These are phyloP conservation scores for Dufourea novaeangliae DNA, from an alignment of 1,140 invertebrate species.

Conservation along the genomic window DNA sequence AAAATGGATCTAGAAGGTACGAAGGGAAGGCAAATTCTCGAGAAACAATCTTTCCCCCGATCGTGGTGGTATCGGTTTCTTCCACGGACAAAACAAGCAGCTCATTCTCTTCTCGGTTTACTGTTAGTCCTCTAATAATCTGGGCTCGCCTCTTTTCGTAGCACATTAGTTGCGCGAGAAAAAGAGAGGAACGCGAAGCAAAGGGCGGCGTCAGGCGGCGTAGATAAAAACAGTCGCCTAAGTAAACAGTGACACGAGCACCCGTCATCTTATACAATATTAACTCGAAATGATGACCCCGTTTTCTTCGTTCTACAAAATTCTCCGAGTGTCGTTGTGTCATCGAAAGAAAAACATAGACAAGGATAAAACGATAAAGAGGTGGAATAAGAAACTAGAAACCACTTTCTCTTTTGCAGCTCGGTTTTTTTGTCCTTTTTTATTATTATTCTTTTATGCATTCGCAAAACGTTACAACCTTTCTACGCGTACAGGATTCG, in stretches of 20 bases:
- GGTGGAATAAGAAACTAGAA: neutral
- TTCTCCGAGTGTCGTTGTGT: no score
- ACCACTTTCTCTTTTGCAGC: slow-evolving; percentile 1
- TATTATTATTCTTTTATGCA: slow-evolving; percentile 66
- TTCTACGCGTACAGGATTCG: slow-evolving; percentile 72
- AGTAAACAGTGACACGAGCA: slow-evolving; percentile 56
- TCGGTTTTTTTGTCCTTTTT: slow-evolving; percentile 32
- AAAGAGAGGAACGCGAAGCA: no score
- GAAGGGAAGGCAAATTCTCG: neutral
- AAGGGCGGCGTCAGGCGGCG: neutral
- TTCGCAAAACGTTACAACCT: slow-evolving; percentile 79
- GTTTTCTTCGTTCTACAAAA: no score
- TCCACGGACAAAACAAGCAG: slow-evolving; percentile 51
- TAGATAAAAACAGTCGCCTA: slow-evolving; percentile 41
- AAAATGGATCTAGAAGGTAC: no score
- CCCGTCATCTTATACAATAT: no score
- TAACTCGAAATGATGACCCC: no score
- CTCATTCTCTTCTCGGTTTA: slow-evolving; percentile 57
- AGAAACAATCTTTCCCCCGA: neutral
- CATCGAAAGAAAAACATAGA: no score
- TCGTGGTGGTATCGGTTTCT: slow-evolving; percentile 59
- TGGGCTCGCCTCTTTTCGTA: neutral
- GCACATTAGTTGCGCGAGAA: neutral
- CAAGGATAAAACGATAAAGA: no score
- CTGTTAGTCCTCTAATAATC: slow-evolving; percentile 8